A percentile compares a stretch with the other conserved stretches of the same genome.
Conservation (phyloP, 2,113 vertebrate genomes). For the Dipodomys stephensi region DNA sequence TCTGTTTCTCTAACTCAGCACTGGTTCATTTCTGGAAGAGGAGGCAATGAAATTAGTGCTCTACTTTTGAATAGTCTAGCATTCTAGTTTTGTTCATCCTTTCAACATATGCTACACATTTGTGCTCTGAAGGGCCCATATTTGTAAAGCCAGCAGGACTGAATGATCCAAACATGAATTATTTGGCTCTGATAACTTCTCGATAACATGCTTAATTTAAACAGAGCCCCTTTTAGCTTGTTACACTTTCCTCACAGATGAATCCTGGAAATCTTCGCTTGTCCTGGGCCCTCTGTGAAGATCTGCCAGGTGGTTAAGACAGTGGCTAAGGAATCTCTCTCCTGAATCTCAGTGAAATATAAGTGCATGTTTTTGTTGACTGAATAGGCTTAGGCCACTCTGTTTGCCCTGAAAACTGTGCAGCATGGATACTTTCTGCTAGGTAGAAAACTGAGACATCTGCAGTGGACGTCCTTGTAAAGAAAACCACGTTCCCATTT, state of each 20-base stretch:
- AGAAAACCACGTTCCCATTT: constrained; percentile 74
- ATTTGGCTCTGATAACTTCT: neutral
- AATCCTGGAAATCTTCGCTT: neutral
- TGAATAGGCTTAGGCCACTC: neutral
- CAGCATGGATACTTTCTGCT: constrained; percentile 29
- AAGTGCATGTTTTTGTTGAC: neutral
- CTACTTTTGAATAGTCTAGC: neutral
- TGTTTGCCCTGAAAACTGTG: neutral
- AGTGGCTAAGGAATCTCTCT: neutral
- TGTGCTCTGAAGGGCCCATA: neutral
- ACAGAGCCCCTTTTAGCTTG: neutral
- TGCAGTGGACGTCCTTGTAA: constrained; percentile 24
- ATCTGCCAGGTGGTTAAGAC: neutral
- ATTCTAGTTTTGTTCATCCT: neutral
- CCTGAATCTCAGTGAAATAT: neutral
- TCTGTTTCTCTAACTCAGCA: neutral
- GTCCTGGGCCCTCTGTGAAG: neutral
- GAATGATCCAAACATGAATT: neutral
- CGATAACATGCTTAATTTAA: neutral
- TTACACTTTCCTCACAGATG: neutral
- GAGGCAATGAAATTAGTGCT: neutral
- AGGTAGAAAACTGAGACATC: constrained; percentile 58
- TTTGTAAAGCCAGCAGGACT: neutral
- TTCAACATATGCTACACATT: neutral
- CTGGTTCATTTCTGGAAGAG: neutral